Conservation (phyloP, 2,113 vertebrate species). For the Eudyptes chrysolophus region DNA sequence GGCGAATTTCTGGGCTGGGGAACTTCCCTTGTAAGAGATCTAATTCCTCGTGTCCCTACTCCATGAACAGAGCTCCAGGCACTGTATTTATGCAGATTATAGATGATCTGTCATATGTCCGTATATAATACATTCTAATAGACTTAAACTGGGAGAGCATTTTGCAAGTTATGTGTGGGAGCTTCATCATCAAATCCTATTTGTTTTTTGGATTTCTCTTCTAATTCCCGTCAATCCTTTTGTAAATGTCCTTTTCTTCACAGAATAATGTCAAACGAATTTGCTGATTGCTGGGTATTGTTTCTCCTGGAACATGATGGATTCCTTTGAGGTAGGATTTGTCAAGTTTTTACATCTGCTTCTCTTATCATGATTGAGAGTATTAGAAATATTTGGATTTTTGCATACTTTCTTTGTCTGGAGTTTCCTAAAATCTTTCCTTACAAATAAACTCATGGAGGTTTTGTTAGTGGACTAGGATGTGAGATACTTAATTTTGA, state of each 20-base stretch:
- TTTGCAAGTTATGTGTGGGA: neutral
- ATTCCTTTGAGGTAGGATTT: constrained; percentile 26
- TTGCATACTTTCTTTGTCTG: neutral
- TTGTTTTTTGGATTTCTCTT: constrained; percentile 26
- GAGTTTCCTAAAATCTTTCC: neutral
- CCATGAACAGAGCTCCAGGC: neutral
- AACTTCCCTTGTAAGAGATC: neutral
- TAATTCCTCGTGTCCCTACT: neutral
- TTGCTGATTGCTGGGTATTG: neutral
- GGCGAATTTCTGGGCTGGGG: neutral
- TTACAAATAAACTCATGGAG: neutral
- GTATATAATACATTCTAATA: neutral
- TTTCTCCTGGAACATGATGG: neutral
- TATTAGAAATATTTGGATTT: neutral
- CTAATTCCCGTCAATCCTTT: constrained; percentile 21
- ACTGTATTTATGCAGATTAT: neutral
- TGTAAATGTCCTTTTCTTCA: constrained; percentile 6
- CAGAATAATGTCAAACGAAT: neutral
- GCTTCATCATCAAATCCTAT: constrained; percentile 15
- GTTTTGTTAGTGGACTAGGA: neutral
- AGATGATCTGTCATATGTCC: neutral
- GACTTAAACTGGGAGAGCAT: neutral
- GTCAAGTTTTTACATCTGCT: neutral
- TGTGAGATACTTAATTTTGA: neutral
- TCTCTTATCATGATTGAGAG: neutral